Conservation (phyloP, 2,113 vertebrate species). For the Garra rufa region DNA sequence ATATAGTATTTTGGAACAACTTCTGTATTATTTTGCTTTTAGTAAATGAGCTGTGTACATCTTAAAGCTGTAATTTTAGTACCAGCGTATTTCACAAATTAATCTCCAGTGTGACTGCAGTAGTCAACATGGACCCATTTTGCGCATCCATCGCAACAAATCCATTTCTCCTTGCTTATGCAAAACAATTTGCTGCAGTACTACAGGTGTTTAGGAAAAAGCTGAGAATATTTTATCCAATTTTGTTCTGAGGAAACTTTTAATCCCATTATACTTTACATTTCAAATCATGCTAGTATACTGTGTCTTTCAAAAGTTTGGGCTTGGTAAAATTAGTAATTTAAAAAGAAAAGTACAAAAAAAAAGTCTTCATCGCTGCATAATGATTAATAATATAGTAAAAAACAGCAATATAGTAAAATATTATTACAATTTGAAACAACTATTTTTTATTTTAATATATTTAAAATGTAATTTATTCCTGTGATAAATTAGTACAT, state of each 20-base stretch:
- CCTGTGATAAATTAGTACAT: too few species aligned
- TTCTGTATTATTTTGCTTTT: conserved; percentile 6
- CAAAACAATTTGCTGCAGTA: not conserved
- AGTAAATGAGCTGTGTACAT: conserved; percentile 27
- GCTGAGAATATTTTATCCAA: not conserved
- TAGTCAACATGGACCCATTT: not conserved
- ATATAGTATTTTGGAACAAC: not conserved
- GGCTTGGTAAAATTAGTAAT: not conserved
- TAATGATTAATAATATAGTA: not conserved
- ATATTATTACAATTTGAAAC: not conserved
- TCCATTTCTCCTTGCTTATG: not conserved
- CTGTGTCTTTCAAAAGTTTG: not conserved
- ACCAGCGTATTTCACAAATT: not conserved
- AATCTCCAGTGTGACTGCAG: not conserved
- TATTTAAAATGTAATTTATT: too few species aligned
- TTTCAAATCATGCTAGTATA: not conserved
- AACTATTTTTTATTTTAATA: not conserved
- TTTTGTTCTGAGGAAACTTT: not conserved
- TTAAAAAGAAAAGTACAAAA: not conserved
- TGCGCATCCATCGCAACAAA: not conserved
- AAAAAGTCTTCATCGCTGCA: not conserved
- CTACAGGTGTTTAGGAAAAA: conserved; percentile 9
- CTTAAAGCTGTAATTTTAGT: conserved; percentile 14
- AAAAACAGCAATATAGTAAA: not conserved
- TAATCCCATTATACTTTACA: not conserved